Evolutionary conservation across 2,113 vertebrate genomes (phyloP).

Genomic region (Propithecus coquereli): DNA sequence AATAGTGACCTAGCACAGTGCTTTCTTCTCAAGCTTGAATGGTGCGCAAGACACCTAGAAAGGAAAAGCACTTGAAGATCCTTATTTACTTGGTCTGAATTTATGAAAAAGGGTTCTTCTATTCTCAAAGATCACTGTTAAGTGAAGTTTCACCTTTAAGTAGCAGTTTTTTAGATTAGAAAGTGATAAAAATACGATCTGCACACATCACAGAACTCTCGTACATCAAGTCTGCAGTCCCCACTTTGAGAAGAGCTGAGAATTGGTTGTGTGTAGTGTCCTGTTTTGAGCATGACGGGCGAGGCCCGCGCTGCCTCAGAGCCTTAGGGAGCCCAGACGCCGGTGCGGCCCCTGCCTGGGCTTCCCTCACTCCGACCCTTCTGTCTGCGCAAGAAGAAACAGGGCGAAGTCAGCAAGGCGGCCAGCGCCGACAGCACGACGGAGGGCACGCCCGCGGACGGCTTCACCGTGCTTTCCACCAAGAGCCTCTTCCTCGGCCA

Average conservation of each 20-base stretch:
- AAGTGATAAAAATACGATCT: not conserved
- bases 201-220: not conserved
- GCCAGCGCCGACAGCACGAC: conserved; percentile 96
- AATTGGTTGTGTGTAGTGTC: not conserved
- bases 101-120: not conserved
- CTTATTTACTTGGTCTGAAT: not conserved
- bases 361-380: conserved; percentile 61
- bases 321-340: not conserved
- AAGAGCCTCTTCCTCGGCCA: conserved; percentile 99
- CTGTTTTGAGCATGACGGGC: not conserved
- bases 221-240: not conserved
- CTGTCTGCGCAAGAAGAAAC: conserved; percentile 88
- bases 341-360: not conserved
- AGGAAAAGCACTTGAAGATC: not conserved
- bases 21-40: not conserved
- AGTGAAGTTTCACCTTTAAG: conserved; percentile 16
- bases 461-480: conserved; percentile 97
- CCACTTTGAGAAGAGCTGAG: not conserved
- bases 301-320: not conserved
- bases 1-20: not conserved
- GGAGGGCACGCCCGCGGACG: conserved; percentile 91
- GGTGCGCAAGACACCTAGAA: not conserved
- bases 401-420: conserved; percentile 94
- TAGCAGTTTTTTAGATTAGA: not conserved
- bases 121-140: not conserved